Conservation (phyloP, 2,113 vertebrate species). For the Clarias batrachus region DNA sequence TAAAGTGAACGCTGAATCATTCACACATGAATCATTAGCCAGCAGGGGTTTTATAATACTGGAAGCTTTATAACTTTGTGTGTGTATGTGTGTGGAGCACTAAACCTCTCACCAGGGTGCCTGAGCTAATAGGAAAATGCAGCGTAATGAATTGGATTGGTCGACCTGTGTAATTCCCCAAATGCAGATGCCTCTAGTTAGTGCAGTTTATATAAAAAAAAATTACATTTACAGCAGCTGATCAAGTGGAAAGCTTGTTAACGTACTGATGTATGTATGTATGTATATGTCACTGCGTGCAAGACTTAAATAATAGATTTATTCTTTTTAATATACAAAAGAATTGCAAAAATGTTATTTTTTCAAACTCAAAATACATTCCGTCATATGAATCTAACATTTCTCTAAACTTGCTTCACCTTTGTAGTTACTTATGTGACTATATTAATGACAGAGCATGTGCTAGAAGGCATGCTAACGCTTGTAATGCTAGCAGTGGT, state of each 20-base stretch:
- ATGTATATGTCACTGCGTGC: too few relatives aligned
- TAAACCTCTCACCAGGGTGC: conserved; percentile 3
- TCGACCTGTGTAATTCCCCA: not conserved
- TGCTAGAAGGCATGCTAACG: not conserved
- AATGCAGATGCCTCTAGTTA: not conserved
- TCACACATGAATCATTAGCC: not conserved
- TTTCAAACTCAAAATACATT: not conserved
- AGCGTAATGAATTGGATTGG: conserved; percentile 18
- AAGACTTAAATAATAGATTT: too few relatives aligned
- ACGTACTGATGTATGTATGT: not conserved
- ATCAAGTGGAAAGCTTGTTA: not conserved
- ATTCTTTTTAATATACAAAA: not conserved
- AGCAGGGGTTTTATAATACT: not conserved
- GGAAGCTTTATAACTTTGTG: not conserved
- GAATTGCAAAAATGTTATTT: not conserved
- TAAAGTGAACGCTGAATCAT: not conserved
- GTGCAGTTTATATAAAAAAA: not conserved
- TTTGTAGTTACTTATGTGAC: not conserved
- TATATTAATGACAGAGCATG: not conserved
- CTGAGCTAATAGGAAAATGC: conserved; percentile 21
- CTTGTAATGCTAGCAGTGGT: not conserved
- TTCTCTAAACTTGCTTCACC: not conserved
- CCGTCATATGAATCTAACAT: not conserved
- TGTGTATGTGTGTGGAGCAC: not conserved
- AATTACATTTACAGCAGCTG: not conserved